Conservation (phyloP, 53 echinoderm and acorn worm species). For the Apostichopus leukothele region DNA sequence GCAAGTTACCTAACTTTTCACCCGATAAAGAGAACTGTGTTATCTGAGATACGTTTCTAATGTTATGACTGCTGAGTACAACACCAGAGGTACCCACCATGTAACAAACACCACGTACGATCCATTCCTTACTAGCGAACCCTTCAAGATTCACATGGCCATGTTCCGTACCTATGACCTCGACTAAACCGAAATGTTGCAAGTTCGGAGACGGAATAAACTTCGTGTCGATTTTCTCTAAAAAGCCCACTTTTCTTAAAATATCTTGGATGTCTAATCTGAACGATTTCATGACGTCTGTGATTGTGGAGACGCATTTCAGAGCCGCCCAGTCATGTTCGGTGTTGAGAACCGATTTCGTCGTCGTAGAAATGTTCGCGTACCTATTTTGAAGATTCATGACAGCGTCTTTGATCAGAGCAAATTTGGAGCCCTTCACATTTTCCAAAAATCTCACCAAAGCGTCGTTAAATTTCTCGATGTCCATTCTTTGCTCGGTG, state of each 20-base stretch:
- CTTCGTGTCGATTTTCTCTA: conserved; percentile 3
- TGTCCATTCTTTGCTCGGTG: conserved; percentile 25
- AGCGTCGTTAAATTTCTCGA: conserved; percentile 36
- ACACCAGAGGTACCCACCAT: not conserved
- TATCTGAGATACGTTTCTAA: not conserved
- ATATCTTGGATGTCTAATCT: not conserved
- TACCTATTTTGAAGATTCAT: conserved; percentile 13
- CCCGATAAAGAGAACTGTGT: conserved; percentile 9
- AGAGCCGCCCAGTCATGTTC: conserved; percentile 36
- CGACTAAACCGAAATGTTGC: conserved; percentile 12
- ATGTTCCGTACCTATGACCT: conserved; percentile 13
- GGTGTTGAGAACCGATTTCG: not conserved
- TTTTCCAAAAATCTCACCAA: conserved; percentile 33
- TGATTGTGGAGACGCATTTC: conserved; percentile 7
- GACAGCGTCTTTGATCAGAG: not conserved
- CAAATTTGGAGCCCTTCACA: conserved; percentile 3
- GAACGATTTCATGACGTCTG: not conserved
- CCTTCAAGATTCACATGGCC: conserved; percentile 14
- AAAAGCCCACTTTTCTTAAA: not conserved
- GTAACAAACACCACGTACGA: not conserved
- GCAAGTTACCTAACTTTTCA: not conserved
- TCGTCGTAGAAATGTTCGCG: not conserved
- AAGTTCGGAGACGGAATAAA: conserved; percentile 19
- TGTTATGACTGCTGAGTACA: conserved; percentile 22
- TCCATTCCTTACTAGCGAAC: conserved; percentile 27